Evolutionary conservation across 2,797 vertebrate species (phyloP).

Genomic region (Chromis chromis): DNA sequence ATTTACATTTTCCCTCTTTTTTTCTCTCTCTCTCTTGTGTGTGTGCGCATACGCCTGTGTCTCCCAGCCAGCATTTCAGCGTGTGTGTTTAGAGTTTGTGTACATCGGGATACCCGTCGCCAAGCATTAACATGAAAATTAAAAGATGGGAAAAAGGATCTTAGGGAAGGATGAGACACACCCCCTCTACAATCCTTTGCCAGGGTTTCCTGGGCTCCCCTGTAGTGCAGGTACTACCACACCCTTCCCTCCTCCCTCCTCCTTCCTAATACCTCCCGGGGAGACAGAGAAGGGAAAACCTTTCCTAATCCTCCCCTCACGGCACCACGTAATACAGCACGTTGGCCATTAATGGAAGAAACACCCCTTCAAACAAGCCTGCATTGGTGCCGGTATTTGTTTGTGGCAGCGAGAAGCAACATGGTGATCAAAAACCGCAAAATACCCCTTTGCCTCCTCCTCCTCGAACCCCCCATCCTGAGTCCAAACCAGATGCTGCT

Average conservation of each 20-base stretch:
- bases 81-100: conserved; percentile 71
- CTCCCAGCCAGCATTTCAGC: conserved; percentile 32
- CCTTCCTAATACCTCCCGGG: conserved; percentile 51
- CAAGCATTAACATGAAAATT: conserved; percentile 74
- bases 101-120: conserved; percentile 65
- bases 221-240: conserved; percentile 59
- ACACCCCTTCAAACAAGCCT: conserved; percentile 58
- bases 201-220: conserved; percentile 56
- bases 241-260: conserved; percentile 47
- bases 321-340: conserved; percentile 27
- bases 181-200: conserved; percentile 39
- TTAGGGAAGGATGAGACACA: conserved; percentile 45
- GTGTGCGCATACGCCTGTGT: conserved; percentile 17
- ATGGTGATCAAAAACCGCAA: conserved; percentile 63
- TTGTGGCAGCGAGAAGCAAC: conserved; percentile 61
- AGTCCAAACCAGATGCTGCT: conserved; percentile 76
- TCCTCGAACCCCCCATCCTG: conserved; percentile 46
- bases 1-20: conserved; percentile 69
- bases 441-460: conserved; percentile 49
- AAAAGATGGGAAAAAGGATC: conserved; percentile 48
- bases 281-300: conserved; percentile 58
- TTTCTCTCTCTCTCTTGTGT: conserved; percentile 12
- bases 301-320: conserved; percentile 41
- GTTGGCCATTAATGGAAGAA: conserved; percentile 57
- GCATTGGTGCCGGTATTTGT: conserved; percentile 60